A percentile compares a stretch with the other conserved stretches of the same genome.
These are phyloP conservation scores for Danaus melanippus DNA, from an alignment of 1,140 invertebrate species.

Conservation along the genomic window DNA sequence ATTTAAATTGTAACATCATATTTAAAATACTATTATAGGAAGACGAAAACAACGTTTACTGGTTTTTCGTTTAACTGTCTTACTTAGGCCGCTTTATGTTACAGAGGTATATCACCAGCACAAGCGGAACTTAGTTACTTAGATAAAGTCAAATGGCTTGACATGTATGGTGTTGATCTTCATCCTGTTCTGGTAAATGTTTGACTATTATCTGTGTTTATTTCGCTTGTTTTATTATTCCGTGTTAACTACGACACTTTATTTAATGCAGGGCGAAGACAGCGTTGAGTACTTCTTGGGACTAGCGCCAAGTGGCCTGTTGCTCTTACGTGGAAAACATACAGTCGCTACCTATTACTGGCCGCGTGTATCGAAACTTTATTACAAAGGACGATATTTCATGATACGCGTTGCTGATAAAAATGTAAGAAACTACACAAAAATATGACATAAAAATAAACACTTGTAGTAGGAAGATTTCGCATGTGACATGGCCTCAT, in stretches of 20 bases:
- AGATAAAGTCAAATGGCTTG: slow-evolving; percentile 95
- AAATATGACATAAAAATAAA: slow-evolving; percentile 10
- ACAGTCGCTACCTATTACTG: slow-evolving; percentile 99
- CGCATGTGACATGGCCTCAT: slow-evolving; percentile 45
- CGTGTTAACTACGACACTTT: slow-evolving; percentile 26
- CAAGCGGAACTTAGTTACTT: slow-evolving; percentile 90
- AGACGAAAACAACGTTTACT: too few relatives aligned
- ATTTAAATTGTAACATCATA: too few relatives aligned
- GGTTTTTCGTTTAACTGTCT: too few relatives aligned
- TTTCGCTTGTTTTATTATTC: slow-evolving; percentile 1
- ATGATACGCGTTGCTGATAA: slow-evolving; percentile 96
- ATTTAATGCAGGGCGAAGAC: slow-evolving; percentile 89
- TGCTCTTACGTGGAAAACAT: slow-evolving; percentile 94
- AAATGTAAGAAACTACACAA: slow-evolving; percentile 79
- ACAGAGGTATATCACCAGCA: slow-evolving; percentile 74
- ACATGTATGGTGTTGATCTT: slow-evolving; percentile 98
- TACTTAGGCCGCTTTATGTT: slow-evolving; percentile 28
- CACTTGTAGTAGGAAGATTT: slow-evolving; percentile 18
- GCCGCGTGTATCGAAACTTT: slow-evolving; percentile 96
- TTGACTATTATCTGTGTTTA: slow-evolving; percentile 2
- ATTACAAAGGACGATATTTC: slow-evolving; percentile 96
- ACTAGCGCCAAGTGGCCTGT: slow-evolving; percentile 96
- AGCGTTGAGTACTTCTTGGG: slow-evolving; percentile 97
- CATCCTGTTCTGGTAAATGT: slow-evolving; percentile 74
- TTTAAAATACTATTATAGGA: too few relatives aligned